phyloP scores from a whole-genome alignment of 2,113 vertebrate genomes.

The Poeciliopsis prolifica region DNA sequence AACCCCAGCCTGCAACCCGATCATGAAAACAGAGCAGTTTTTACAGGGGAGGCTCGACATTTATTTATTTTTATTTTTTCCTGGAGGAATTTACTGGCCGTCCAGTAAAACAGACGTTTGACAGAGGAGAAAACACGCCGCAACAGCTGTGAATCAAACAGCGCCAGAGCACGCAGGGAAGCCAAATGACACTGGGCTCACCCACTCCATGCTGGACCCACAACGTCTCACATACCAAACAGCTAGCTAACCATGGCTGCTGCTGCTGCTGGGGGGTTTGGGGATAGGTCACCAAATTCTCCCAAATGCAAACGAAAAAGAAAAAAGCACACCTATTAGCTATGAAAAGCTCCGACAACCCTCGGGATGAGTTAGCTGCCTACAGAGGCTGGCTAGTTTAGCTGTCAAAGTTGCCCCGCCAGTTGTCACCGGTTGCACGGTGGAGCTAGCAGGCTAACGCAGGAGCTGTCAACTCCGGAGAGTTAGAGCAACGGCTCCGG shows the following conservation, averaged over 20 bases:
- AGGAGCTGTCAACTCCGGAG: constrained; percentile 76
- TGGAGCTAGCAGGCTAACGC: constrained; percentile 70
- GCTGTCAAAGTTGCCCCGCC: constrained; percentile 80
- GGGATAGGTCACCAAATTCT: constrained; percentile 45
- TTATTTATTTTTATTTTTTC: constrained; percentile 2
- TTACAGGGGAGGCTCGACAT: constrained; percentile 21
- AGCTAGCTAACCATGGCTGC: constrained; percentile 69
- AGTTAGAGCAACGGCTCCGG: constrained; percentile 59
- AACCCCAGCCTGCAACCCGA: constrained; percentile 15
- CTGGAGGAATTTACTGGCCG: constrained; percentile 56
- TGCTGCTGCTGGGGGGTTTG: constrained; percentile 16
- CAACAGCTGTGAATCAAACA: constrained; percentile 75
- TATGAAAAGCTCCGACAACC: constrained; percentile 40
- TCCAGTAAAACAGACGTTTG: constrained; percentile 59
- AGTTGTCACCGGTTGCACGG: constrained; percentile 76
- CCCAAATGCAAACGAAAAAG: constrained; percentile 23
- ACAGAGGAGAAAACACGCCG: constrained; percentile 73
- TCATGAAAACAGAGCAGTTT: constrained; percentile 10
- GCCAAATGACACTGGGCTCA: constrained; percentile 59
- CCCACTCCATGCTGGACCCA: constrained; percentile 60
- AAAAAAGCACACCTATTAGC: constrained; percentile 9
- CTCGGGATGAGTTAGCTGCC: constrained; percentile 69
- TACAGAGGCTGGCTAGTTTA: constrained; percentile 67
- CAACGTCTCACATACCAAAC: constrained; percentile 67
- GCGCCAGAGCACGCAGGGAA: constrained; percentile 53